A percentile compares a stretch with the other conserved stretches of the same genome.
phyloP scores from a whole-genome alignment of 2,113 vertebrate species.

The Cheirogaleus medius region DNA sequence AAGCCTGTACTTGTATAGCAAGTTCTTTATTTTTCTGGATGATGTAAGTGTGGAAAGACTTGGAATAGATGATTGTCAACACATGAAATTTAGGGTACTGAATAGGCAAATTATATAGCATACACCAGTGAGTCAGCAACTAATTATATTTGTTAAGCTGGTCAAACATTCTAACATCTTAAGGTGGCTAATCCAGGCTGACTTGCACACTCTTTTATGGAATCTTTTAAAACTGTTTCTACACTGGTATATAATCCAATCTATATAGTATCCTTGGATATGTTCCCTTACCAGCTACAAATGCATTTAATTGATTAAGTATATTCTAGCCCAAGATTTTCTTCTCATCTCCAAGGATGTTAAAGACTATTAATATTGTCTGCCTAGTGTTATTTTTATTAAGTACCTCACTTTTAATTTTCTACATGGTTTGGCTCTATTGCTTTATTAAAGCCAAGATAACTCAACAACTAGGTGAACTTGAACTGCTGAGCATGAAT shows the following conservation, averaged over 20 bases:
- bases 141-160: conserved; percentile 15
- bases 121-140: background rate
- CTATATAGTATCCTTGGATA: no score
- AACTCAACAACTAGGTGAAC: background rate
- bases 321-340: no score
- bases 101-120: conserved; percentile 40
- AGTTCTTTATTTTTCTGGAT: conserved; percentile 60
- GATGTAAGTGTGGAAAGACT: conserved; percentile 65
- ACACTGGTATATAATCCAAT: background rate
- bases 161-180: conserved; percentile 3
- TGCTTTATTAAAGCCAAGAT: background rate
- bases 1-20: conserved; percentile 31
- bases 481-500: background rate
- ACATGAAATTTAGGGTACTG: conserved; percentile 52
- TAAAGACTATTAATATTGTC: background rate
- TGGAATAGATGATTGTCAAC: conserved; percentile 36
- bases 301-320: no score
- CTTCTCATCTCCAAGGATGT: no score
- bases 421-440: background rate
- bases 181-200: background rate
- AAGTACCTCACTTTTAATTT: background rate
- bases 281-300: no score
- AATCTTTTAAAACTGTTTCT: background rate
- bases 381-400: background rate
- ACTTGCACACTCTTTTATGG: background rate